A percentile compares a stretch with the other conserved stretches of the same genome.
Conservation (phyloP, 2,113 vertebrate genomes). For the Leptobrachium leishanense region DNA sequence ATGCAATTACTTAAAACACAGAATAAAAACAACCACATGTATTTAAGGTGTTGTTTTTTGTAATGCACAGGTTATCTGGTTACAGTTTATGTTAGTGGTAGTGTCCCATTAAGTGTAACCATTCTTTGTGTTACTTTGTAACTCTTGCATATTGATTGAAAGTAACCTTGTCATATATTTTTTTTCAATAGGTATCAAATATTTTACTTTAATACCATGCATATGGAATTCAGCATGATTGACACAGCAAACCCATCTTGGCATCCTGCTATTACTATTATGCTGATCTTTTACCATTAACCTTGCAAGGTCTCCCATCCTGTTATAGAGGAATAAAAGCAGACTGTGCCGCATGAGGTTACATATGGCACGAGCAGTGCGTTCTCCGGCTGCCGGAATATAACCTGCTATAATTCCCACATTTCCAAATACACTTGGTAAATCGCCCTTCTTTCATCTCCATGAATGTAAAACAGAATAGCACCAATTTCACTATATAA, state of each 20-base stretch:
- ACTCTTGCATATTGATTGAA: slow-evolving; percentile 6
- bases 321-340: slow-evolving; percentile 12
- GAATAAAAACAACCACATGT: too few species aligned
- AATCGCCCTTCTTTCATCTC: slow-evolving; percentile 41
- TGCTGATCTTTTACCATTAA: slow-evolving; percentile 24
- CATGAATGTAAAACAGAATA: slow-evolving; percentile 44
- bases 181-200: slow-evolving; percentile 14
- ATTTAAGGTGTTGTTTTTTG: too few species aligned
- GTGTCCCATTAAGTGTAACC: too few species aligned
- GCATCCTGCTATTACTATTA: slow-evolving; percentile 5
- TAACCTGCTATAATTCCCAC: slow-evolving; percentile 30
- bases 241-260: slow-evolving; percentile 15
- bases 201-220: slow-evolving; percentile 14
- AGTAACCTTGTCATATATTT: not conserved
- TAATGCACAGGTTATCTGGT: too few species aligned
- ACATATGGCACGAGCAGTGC: not conserved
- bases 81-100: too few species aligned
- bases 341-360: not conserved
- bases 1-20: too few species aligned
- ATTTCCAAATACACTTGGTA: slow-evolving; percentile 32
- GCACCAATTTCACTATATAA: slow-evolving; percentile 44
- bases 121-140: not conserved
- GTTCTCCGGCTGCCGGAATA: not conserved
- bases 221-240: slow-evolving; percentile 7
- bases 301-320: slow-evolving; percentile 1